Percentiles rank a stretch among this genome's conserved stretches.
Evolutionary conservation across 2,797 vertebrate genomes (phyloP).

Genomic region (Sus cebifrons): DNA sequence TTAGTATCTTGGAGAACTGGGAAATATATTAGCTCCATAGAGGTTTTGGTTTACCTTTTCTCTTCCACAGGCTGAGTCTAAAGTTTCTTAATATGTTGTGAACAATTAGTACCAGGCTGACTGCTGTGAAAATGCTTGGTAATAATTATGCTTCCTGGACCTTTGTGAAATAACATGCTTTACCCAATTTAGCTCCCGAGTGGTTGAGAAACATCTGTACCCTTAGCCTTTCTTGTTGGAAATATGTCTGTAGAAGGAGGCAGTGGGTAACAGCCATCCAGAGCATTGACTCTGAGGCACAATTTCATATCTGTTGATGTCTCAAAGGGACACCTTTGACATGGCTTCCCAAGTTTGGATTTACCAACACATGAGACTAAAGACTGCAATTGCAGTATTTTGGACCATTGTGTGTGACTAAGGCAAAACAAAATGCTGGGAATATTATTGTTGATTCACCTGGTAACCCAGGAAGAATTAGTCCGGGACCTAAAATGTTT

Average conservation of each 20-base stretch:
- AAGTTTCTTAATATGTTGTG: neutral
- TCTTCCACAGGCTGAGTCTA: neutral
- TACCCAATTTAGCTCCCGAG: neutral
- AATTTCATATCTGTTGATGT: neutral
- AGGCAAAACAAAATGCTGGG: neutral
- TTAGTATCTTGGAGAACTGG: constrained; percentile 22
- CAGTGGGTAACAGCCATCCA: neutral
- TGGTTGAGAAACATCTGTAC: neutral
- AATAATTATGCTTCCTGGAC: constrained; percentile 18
- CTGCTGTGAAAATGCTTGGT: neutral
- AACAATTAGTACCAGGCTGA: neutral
- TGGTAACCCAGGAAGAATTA: constrained; percentile 61
- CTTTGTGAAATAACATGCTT: constrained; percentile 39
- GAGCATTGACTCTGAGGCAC: neutral
- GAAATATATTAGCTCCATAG: neutral
- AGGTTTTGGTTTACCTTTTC: neutral
- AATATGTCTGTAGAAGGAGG: neutral
- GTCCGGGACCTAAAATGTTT: constrained; percentile 67
- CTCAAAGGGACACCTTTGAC: neutral
- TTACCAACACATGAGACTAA: neutral
- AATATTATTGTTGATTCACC: constrained; percentile 61
- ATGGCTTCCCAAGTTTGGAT: neutral
- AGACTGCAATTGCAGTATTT: constrained; percentile 5
- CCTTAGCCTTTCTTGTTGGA: neutral
- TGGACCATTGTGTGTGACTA: neutral